A percentile compares a stretch with the other conserved stretches of the same genome.
Evolutionary conservation across 2,888 invertebrate species (phyloP).

Genomic region (Tryphoninae sp.): DNA sequence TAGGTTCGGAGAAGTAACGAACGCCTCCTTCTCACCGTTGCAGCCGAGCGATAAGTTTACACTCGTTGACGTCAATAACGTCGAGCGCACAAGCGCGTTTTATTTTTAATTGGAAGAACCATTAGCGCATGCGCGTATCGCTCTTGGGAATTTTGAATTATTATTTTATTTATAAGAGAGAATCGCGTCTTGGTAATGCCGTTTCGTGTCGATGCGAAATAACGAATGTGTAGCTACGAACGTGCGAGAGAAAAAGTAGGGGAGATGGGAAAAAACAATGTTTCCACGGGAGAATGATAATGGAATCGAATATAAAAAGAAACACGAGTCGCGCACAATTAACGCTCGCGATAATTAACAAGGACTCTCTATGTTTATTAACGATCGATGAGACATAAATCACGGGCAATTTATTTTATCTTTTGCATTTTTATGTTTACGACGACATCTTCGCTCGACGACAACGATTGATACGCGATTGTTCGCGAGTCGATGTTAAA

Average conservation of each 20-base stretch:
- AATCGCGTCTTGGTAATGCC: constrained; percentile 32
- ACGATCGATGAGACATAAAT: constrained; percentile 12
- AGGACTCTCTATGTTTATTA: constrained; percentile 3
- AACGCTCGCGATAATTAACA: not conserved
- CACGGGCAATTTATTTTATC: constrained; percentile 5
- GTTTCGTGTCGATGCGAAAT: constrained; percentile 55
- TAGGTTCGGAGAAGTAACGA: constrained; percentile 21
- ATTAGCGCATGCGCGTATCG: constrained; percentile 56
- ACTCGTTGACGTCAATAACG: constrained; percentile 23
- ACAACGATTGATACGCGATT: constrained; percentile 41
- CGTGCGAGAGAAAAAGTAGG: constrained; percentile 10
- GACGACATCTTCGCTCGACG: constrained; percentile 17
- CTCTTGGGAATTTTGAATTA: constrained; percentile 65
- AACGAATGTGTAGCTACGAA: constrained; percentile 34
- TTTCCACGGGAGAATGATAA: constrained; percentile 55
- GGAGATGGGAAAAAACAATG: constrained; percentile 20
- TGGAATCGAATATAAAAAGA: constrained; percentile 43
- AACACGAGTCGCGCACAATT: not conserved
- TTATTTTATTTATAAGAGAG: constrained; percentile 56
- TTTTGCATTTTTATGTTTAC: constrained; percentile 39
- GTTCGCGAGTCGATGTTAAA: not conserved
- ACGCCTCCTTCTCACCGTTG: constrained; percentile 38
- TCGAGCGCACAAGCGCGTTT: constrained; percentile 37
- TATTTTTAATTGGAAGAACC: constrained; percentile 65
- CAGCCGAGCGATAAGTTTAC: constrained; percentile 18